Conservation (phyloP, 2,797 vertebrate genomes). For the Xenops minutus region DNA sequence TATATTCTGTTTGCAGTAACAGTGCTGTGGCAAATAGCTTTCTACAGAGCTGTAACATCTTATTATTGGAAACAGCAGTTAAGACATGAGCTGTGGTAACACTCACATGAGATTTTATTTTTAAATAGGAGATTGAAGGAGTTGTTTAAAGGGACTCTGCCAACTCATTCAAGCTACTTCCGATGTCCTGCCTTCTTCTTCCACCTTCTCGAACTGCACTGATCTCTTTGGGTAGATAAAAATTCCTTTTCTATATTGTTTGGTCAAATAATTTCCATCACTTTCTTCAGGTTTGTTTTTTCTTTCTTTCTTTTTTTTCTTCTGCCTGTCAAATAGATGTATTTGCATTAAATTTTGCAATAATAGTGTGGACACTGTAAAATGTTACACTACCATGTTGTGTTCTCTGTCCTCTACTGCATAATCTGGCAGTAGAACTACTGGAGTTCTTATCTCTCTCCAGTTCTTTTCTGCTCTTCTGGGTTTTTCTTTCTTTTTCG, state of each 20-base stretch:
- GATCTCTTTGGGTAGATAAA: not conserved
- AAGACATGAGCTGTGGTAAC: not conserved
- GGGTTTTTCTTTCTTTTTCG: not conserved
- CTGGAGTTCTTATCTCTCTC: not conserved
- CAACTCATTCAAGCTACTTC: not conserved
- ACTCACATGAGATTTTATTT: constrained; percentile 37
- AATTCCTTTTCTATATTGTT: not conserved
- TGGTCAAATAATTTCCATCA: not conserved
- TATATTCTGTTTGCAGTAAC: constrained; percentile 79
- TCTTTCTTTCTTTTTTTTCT: not conserved
- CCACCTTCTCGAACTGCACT: not conserved
- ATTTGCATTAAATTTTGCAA: not conserved
- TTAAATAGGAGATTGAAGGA: constrained; percentile 39
- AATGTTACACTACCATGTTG: not conserved
- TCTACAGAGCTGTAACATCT: constrained; percentile 40
- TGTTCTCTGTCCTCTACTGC: not conserved
- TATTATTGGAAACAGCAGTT: constrained; percentile 48
- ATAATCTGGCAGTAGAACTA: not conserved
- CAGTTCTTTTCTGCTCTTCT: not conserved
- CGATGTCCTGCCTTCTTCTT: not conserved
- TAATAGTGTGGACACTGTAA: not conserved
- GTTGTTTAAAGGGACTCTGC: constrained; percentile 10
- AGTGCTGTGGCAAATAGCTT: constrained; percentile 75
- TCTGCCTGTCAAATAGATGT: not conserved
- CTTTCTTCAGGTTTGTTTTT: not conserved